These are phyloP conservation scores for Drosophila paramelanica DNA, from an alignment of 2,888 invertebrate genomes.

Conservation along the genomic window DNA sequence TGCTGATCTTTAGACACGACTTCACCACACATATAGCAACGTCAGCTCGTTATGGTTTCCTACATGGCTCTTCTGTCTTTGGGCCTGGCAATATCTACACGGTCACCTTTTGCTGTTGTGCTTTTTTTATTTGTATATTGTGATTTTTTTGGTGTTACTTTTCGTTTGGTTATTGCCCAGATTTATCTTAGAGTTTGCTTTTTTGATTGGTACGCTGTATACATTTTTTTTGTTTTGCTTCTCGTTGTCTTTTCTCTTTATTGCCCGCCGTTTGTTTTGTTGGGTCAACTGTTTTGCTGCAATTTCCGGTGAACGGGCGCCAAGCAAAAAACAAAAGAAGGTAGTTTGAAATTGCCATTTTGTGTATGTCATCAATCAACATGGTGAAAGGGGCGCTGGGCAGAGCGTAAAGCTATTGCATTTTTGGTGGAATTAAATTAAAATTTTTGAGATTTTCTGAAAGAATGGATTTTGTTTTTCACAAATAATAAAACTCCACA, in stretches of 20 bases:
- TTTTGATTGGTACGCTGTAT: slow-evolving; percentile 51
- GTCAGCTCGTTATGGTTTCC: slow-evolving; percentile 72
- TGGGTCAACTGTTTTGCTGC: slow-evolving; percentile 35
- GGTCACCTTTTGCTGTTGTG: slow-evolving; percentile 41
- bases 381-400: slow-evolving; percentile 1
- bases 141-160: slow-evolving; percentile 52
- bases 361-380: slow-evolving; percentile 36
- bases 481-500: no score
- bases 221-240: slow-evolving; percentile 17
- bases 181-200: slow-evolving; percentile 50
- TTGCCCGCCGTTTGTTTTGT: slow-evolving; percentile 24
- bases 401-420: slow-evolving; percentile 34
- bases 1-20: slow-evolving; percentile 55
- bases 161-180: slow-evolving; percentile 61
- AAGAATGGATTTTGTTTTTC: no score
- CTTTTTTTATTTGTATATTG: slow-evolving; percentile 20
- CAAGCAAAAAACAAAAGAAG: slow-evolving; percentile 1
- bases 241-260: slow-evolving; percentile 18
- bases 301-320: slow-evolving; percentile 48
- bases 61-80: slow-evolving; percentile 34
- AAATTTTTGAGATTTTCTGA: no score
- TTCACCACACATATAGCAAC: slow-evolving; percentile 39
- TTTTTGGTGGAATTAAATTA: slow-evolving; percentile 10
- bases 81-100: slow-evolving; percentile 35
- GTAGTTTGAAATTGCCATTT: slow-evolving; percentile 35